Evolutionary conservation across 2,888 invertebrate species (phyloP), one percentile per base, ranked within the genome.

Genomic region (Aleiodes leptofemur): DNA sequence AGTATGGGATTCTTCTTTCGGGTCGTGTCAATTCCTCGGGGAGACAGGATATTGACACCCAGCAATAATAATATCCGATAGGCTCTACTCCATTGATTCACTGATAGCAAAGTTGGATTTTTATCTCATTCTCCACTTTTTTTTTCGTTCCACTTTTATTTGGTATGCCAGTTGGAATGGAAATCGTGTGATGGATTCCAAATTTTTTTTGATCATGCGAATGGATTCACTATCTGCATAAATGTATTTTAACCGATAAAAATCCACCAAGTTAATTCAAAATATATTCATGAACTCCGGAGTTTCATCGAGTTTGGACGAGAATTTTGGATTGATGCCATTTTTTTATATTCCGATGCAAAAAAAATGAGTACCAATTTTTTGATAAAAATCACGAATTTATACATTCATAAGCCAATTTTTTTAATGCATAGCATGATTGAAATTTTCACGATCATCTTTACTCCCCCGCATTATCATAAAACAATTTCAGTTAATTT

Each of bases 11-110:
- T 66, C 68, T 51, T 23, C 23, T 23, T 23, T 34, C 34, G 74
- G 77, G 68, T 50, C 29, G 23, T 64, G 55, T 70, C 74, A 64
- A 74, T 74, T 48, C 74, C 55, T 69, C 55, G 23, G 74, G 72
- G 74, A 75, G 64, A 23, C 70, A 69, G 76, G 76, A 79, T 79
- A 79, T 79, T 77, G 79, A 78, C 77, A 78, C 76, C 74, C 57
- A 70, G 72, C 75, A 71, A 78, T 78, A 77, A 79, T 78, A 78
- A 77, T 77, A 79, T 77, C 75, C 56, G 57, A 23, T 57, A 69
- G 64, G 48, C 48, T 13, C 14, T 16, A 16, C 43, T 57, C 48
- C 68, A 57, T 38, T 73, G 73, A 73, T 68, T 73, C 68, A 69
- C 31, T 16, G 56, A 68, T 53, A 61, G 14, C 16, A 16, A 72